Evolutionary conservation across 2,113 vertebrate species (phyloP).

Genomic region (Edolisoma coerulescens): DNA sequence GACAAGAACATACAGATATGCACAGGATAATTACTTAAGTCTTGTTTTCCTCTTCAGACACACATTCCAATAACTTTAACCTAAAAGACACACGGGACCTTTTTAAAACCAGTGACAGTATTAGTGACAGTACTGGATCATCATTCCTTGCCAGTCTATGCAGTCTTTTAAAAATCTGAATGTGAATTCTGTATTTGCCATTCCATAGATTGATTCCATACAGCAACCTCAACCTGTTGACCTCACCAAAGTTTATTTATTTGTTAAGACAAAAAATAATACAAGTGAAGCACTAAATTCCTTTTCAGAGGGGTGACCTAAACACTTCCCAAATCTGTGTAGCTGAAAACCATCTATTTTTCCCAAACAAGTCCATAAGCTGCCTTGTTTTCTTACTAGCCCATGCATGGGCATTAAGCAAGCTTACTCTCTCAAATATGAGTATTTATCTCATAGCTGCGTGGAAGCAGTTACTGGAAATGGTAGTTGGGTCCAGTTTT

Average conservation of each 20-base stretch:
- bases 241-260: not conserved
- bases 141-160: not conserved
- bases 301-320: not conserved
- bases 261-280: not conserved
- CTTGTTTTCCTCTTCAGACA: not conserved
- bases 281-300: not conserved
- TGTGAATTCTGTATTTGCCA: not conserved
- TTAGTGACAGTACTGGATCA: not conserved
- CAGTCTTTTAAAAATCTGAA: not conserved
- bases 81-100: not conserved
- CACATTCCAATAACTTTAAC: not conserved
- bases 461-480: not conserved
- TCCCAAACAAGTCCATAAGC: not conserved
- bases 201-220: not conserved
- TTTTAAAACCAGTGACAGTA: not conserved
- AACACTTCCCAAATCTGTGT: not conserved
- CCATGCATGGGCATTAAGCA: not conserved
- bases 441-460: not conserved
- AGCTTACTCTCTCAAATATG: not conserved
- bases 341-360: not conserved
- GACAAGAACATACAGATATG: not conserved
- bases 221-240: not conserved
- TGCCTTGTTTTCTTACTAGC: not conserved
- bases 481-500: not conserved
- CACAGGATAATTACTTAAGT: not conserved